Evolutionary conservation across 2,888 invertebrate species (phyloP).

Genomic region (Agrochola circellaris): DNA sequence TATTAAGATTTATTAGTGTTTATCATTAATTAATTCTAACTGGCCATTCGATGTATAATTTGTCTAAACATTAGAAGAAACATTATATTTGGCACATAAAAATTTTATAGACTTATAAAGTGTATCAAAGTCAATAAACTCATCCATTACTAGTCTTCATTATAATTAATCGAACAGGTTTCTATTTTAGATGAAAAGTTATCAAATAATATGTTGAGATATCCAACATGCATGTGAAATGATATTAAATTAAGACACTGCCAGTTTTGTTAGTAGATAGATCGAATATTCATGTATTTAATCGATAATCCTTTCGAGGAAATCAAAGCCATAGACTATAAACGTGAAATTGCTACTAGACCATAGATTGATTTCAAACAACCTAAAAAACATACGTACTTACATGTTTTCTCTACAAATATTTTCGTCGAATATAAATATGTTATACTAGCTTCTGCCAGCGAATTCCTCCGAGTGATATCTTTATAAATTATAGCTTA

Average conservation of each 20-base stretch:
- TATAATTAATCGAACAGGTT: constrained; percentile 66
- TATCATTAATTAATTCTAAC: constrained; percentile 48
- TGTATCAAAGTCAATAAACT: constrained; percentile 68
- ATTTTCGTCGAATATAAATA: constrained; percentile 6
- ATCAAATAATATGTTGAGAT: constrained; percentile 35
- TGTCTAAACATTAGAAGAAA: constrained; percentile 56
- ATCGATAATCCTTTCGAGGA: not conserved
- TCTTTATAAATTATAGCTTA: no score
- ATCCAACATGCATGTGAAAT: constrained; percentile 32
- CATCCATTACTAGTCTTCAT: constrained; percentile 62
- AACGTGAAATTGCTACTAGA: not conserved
- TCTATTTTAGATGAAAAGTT: constrained; percentile 57
- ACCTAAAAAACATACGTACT: not conserved
- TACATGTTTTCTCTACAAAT: constrained; percentile 12
- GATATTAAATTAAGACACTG: constrained; percentile 24
- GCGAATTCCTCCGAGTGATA: no score
- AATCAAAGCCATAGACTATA: not conserved
- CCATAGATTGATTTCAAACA: not conserved
- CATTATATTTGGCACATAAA: constrained; percentile 62
- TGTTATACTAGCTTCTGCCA: no score
- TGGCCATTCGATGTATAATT: constrained; percentile 44
- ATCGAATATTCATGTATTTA: not conserved
- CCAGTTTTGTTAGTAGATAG: not conserved
- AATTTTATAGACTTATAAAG: constrained; percentile 60
- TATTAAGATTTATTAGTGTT: constrained; percentile 32